These are phyloP conservation scores for Lysiphlebus fabarum DNA, from an alignment of 1,140 invertebrate genomes.

Conservation along the genomic window DNA sequence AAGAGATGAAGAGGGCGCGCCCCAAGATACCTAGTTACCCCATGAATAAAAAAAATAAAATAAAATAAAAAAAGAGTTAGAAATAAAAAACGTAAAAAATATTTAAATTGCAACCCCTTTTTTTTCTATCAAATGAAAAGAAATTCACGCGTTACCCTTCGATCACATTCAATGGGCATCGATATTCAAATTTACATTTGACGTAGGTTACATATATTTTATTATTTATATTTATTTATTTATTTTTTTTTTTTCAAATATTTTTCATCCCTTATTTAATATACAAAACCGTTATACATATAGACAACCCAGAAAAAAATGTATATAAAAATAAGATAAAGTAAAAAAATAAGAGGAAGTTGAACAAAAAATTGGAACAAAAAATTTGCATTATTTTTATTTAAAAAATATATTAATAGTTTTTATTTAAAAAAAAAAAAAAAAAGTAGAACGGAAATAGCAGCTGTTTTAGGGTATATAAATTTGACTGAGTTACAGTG, in stretches of 20 bases:
- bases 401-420: conserved; percentile 49
- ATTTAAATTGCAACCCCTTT: conserved; percentile 53
- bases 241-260: conserved; percentile 20
- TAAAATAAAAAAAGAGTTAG: too few relatives aligned
- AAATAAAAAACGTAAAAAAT: conserved; percentile 39
- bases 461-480: conserved; percentile 37
- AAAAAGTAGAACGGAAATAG: conserved; percentile 51
- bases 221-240: not conserved
- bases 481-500: conserved; percentile 2
- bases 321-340: not conserved
- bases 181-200: conserved; percentile 56
- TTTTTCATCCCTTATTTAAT: conserved; percentile 26
- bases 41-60: not conserved
- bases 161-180: conserved; percentile 56
- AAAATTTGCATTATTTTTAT: conserved; percentile 14
- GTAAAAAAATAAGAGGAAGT: conserved; percentile 21
- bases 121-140: conserved; percentile 45
- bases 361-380: conserved; percentile 1
- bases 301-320: not conserved
- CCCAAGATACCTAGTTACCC: conserved; percentile 51
- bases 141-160: conserved; percentile 50
- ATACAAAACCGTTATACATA: conserved; percentile 8
- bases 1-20: conserved; percentile 18
- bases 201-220: conserved; percentile 37
- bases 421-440: conserved; percentile 33